phyloP scores from a whole-genome alignment of 2,888 invertebrate genomes.

The Cephalotes varians region DNA sequence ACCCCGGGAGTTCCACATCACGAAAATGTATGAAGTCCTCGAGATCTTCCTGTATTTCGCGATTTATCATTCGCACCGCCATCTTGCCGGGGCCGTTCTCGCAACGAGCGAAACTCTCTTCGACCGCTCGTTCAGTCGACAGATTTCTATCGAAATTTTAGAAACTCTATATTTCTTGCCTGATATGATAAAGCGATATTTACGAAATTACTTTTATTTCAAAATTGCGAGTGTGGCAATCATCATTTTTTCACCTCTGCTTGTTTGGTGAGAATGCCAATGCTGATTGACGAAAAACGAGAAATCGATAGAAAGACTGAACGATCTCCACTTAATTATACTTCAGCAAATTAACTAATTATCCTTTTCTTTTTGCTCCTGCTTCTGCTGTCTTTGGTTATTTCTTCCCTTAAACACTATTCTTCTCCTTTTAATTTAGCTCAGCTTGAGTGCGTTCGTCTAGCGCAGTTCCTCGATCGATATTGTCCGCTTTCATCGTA shows the following conservation, averaged over 20 bases:
- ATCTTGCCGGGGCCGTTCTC: slow-evolving; percentile 39
- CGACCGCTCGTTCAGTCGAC: neutral
- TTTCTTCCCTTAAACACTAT: slow-evolving; percentile 57
- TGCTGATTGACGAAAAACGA: slow-evolving; percentile 28
- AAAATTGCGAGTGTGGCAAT: slow-evolving; percentile 31
- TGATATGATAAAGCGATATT: slow-evolving; percentile 17
- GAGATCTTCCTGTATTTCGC: slow-evolving; percentile 58
- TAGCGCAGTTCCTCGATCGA: slow-evolving; percentile 79
- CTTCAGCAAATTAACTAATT: slow-evolving; percentile 77
- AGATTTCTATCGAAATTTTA: slow-evolving; percentile 25
- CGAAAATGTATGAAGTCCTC: slow-evolving; percentile 69
- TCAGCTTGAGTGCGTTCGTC: slow-evolving; percentile 74
- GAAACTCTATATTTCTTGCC: neutral
- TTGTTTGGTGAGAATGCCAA: slow-evolving; percentile 28
- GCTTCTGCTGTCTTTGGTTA: slow-evolving; percentile 22
- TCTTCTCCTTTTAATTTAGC: slow-evolving; percentile 69
- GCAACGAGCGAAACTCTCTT: slow-evolving; percentile 26
- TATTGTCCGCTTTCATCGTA: slow-evolving; percentile 80
- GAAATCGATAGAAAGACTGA: slow-evolving; percentile 17
- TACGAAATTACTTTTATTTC: slow-evolving; percentile 41
- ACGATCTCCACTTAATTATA: slow-evolving; percentile 74
- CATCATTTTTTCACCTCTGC: neutral
- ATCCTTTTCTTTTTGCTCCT: slow-evolving; percentile 63
- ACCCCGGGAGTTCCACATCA: slow-evolving; percentile 53
- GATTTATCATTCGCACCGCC: slow-evolving; percentile 67